Base-by-base conservation (phyloP, 2,888 invertebrate genomes). In the Tenthredo distinguenda region DNA sequence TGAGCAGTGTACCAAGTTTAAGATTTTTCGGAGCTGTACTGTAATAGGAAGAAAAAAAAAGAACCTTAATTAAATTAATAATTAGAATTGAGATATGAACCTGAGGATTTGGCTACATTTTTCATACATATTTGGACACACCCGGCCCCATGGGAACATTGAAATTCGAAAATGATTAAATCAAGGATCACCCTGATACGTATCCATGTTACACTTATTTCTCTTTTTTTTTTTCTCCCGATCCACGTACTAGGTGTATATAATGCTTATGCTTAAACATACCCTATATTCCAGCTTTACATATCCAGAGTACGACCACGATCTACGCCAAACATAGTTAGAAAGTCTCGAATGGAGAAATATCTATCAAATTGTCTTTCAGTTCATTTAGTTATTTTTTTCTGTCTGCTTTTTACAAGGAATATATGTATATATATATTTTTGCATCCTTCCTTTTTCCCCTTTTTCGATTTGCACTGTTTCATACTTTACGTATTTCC, bases 311-410 rank as follows among this genome's bases (percentile, higher is more conserved):
- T 21, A 74, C 21, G 43, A 21, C 43, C 50, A 6, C 34, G 55
- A 77, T 77, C 55, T 62, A 62, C 40, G 12, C 34, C 12, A 18
- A 37, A 43, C 81, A 43, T 62, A 62, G 65, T 62, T 62, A 81
- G 81, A 81, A 81, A 81, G 81, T 81, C 12, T 21, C 9, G 26
- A 26, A 43, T 26, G 21, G 1, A 37, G 58, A 34, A 81, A 81
- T 77, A 62, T 81, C 34, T 37, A 43, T 81, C 77, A 15, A 50
- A 55, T 76, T 9, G 15, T 26, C 9, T 55, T 34, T 58, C 40
- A 50, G 5, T 79, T 31, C 21, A 12, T 62, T 37, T 15, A 37
- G 37, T 12, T 37, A 7, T 5, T 58, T 7, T 18, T 15, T 79
- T 34, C 1, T 26, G 15, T 43, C 1, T 2, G 43, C 43, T 43